phyloP scores from a whole-genome alignment of 2,797 vertebrate genomes.

The Cyprinella venusta region DNA sequence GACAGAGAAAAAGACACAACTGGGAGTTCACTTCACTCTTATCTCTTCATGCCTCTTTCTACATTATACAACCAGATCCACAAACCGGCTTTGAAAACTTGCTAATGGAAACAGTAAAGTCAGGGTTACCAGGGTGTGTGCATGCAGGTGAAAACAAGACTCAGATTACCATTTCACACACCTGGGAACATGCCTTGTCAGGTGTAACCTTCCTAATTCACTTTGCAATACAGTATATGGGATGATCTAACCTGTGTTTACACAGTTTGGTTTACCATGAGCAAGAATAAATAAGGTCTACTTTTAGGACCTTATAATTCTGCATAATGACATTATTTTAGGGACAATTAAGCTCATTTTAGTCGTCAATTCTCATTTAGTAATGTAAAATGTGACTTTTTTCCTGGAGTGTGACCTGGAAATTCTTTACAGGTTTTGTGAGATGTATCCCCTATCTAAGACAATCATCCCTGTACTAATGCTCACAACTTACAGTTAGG shows the following conservation, averaged over 20 bases:
- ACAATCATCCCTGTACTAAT: neutral
- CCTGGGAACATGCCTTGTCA: conserved; percentile 37
- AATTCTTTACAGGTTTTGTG: neutral
- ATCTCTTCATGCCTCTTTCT: neutral
- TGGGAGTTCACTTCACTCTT: conserved; percentile 1
- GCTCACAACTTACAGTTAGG: neutral
- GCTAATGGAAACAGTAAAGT: conserved; percentile 34
- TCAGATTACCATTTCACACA: conserved; percentile 34
- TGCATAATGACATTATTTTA: neutral
- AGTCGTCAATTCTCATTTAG: neutral
- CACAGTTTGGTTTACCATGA: neutral
- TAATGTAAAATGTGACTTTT: neutral
- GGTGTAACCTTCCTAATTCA: conserved; percentile 24
- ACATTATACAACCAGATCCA: neutral
- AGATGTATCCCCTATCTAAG: neutral
- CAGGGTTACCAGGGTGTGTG: conserved; percentile 35
- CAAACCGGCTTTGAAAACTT: conserved; percentile 17
- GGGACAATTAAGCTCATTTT: neutral
- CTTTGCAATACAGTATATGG: conserved; percentile 9
- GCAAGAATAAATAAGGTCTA: neutral
- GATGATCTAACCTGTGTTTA: conserved; percentile 6
- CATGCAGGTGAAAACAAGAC: conserved; percentile 42
- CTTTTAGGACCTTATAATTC: neutral
- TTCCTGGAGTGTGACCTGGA: neutral
- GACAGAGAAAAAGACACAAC: conserved; percentile 12